Evolutionary conservation across 2,113 vertebrate genomes (phyloP).

Genomic region (Chionodraco myersi): DNA sequence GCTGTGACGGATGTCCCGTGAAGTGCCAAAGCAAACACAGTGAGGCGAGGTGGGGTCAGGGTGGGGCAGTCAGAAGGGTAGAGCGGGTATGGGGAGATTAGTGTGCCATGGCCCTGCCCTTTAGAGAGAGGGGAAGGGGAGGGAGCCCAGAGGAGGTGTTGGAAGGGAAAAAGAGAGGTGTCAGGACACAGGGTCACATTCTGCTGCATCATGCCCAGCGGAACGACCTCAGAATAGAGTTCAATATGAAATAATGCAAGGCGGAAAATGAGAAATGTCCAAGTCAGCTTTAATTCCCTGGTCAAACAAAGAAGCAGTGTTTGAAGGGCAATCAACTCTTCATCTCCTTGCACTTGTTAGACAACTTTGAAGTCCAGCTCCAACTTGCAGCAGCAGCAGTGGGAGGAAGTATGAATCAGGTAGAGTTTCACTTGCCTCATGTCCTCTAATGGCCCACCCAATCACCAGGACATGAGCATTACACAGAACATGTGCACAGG

Average conservation of each 20-base stretch:
- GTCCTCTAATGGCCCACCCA: slow-evolving; percentile 75
- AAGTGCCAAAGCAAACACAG: slow-evolving; percentile 78
- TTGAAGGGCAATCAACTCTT: slow-evolving; percentile 25
- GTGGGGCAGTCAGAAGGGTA: slow-evolving; percentile 61
- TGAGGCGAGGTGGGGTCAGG: slow-evolving; percentile 68
- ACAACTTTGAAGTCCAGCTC: slow-evolving; percentile 61
- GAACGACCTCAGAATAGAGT: slow-evolving; percentile 24
- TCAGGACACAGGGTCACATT: slow-evolving; percentile 62
- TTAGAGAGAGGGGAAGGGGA: slow-evolving; percentile 36
- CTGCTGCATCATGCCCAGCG: slow-evolving; percentile 60
- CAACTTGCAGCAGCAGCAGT: slow-evolving; percentile 49
- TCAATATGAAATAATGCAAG: slow-evolving; percentile 24
- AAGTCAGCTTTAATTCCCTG: slow-evolving; percentile 19
- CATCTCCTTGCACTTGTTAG: slow-evolving; percentile 22
- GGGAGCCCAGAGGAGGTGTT: neutral
- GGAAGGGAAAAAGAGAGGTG: slow-evolving; percentile 51
- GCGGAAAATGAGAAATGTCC: slow-evolving; percentile 15
- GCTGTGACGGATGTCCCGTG: slow-evolving; percentile 76
- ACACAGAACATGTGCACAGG: slow-evolving; percentile 78
- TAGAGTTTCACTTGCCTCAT: slow-evolving; percentile 74
- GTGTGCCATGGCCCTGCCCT: slow-evolving; percentile 61
- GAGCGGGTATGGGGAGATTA: slow-evolving; percentile 66
- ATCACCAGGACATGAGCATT: slow-evolving; percentile 73
- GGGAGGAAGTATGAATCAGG: slow-evolving; percentile 67
- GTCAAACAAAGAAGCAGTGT: slow-evolving; percentile 36